phyloP scores from a whole-genome alignment of 2,888 invertebrate genomes.

The Eretmocerus hayati region DNA sequence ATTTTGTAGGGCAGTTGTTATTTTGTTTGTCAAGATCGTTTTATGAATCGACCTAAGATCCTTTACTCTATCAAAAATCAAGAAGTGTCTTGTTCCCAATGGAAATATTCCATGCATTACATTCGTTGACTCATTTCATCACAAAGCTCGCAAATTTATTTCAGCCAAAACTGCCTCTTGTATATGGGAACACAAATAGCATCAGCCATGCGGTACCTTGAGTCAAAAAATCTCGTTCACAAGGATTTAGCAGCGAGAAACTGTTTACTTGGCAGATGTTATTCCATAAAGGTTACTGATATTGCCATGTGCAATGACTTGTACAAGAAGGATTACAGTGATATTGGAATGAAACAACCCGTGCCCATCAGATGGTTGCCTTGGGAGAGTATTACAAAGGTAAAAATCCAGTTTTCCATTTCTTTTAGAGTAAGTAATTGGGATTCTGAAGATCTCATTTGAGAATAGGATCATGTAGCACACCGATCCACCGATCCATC shows the following conservation, averaged over 20 bases:
- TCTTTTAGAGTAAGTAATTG: no score
- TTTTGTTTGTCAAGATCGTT: no score
- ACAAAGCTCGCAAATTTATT: constrained; percentile 17
- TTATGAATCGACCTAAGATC: no score
- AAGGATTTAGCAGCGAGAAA: constrained; percentile 71
- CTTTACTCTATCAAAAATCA: no score
- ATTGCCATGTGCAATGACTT: constrained; percentile 59
- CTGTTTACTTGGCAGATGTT: constrained; percentile 56
- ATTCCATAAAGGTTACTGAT: constrained; percentile 57
- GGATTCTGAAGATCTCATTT: no score
- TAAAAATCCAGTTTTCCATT: constrained; percentile 35
- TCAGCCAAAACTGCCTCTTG: constrained; percentile 61
- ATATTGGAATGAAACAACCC: constrained; percentile 56
- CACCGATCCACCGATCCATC: no score
- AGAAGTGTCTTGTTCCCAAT: no score
- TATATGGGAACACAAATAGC: constrained; percentile 71
- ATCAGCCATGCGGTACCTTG: constrained; percentile 73
- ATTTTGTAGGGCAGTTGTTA: no score
- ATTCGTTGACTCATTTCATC: no score
- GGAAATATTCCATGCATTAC: no score
- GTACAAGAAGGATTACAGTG: constrained; percentile 59
- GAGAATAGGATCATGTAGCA: no score
- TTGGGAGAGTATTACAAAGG: constrained; percentile 60
- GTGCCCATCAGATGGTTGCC: constrained; percentile 60
- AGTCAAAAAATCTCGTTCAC: constrained; percentile 70